Base-by-base conservation (phyloP, 1,140 invertebrate species). In the Philopotamus ludificatus region DNA sequence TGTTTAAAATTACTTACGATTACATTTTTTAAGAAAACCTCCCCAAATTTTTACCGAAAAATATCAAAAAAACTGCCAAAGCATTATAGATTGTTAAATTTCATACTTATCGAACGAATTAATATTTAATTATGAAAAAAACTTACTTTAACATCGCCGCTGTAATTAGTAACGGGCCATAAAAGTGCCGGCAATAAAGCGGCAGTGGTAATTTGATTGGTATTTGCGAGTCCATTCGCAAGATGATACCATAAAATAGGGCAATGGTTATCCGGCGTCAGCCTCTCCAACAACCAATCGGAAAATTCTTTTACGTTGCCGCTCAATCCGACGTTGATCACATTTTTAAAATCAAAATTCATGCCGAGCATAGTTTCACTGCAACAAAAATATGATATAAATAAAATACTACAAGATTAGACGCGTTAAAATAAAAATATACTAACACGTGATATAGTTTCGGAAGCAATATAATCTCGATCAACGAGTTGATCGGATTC, bases 371-470 rank as follows among this genome's bases (percentile, higher is more conserved):
- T 49, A n/a, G 42, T 60, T 26, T 60, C 57, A 15, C 57, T 60
- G 21, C 44, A 60, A 60, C 21, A n/a, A 3, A 34, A 26, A 34
- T 7, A 54, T 16, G 15, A 15, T 41, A 57, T 53, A 9, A 26
- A 42, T 28, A 39, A 41, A 55, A n/a, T n/a, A 34, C 28, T 34
- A 34, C n/a, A 34, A 12, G 28, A 34, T 34, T 34, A n/a, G 28
- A 34, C 28, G 4, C 12, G 4, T 34, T 34, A 34, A 34, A 34
- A 34, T 34, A 7, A 34, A 34, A 34, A 7, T 4, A 12, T 34
- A 34, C 53, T 57, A 49, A 65, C 63, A 20, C 16, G 16, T 65
- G 51, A 28, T 47, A 65, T 9, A 65, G 23, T 45, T 57, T 65
- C n/a, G 51, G 51, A 1, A 25, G 7, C 26, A 65, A 55, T 12